Conservation (phyloP, 2,797 vertebrate genomes). For the Lophius americanus region DNA sequence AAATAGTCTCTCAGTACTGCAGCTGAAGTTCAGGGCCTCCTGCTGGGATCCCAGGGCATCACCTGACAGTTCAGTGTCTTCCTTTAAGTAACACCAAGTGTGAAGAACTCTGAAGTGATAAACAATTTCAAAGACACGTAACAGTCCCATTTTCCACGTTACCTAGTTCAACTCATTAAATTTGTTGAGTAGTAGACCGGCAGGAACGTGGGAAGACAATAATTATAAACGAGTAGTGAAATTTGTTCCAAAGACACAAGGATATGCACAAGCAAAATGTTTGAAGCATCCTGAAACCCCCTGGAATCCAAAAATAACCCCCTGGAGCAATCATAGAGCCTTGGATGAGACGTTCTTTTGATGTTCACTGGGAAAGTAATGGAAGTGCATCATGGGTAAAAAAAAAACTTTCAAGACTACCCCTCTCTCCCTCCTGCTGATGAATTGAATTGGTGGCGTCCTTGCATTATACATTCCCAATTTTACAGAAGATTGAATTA, state of each 20-base stretch:
- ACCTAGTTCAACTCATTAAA: slow-evolving; percentile 18
- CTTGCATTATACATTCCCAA: slow-evolving; percentile 63
- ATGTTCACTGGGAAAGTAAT: slow-evolving; percentile 58
- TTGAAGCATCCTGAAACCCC: slow-evolving; percentile 41
- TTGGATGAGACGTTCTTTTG: slow-evolving; percentile 66
- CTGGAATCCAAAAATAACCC: slow-evolving; percentile 60
- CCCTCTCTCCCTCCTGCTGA: slow-evolving; percentile 47
- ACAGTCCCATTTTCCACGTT: slow-evolving; percentile 41
- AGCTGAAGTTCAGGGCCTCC: slow-evolving; percentile 58
- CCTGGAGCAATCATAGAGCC: slow-evolving; percentile 59
- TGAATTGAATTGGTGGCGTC: slow-evolving; percentile 61
- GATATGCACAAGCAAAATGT: slow-evolving; percentile 45
- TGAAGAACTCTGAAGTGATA: slow-evolving; percentile 52
- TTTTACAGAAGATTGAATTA: slow-evolving; percentile 68
- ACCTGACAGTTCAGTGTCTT: slow-evolving; percentile 60
- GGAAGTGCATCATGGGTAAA: slow-evolving; percentile 63
- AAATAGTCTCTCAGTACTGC: slow-evolving; percentile 54
- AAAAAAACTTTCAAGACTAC: slow-evolving; percentile 70
- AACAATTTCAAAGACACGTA: slow-evolving; percentile 53
- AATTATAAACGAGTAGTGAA: slow-evolving; percentile 36
- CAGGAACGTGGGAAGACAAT: slow-evolving; percentile 14
- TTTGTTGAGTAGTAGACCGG: slow-evolving; percentile 14
- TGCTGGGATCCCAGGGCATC: slow-evolving; percentile 58
- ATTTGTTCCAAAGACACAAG: slow-evolving; percentile 28
- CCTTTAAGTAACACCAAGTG: slow-evolving; percentile 48